Evolutionary conservation across 2,888 invertebrate species (phyloP), one percentile per base, ranked within the genome.

Genomic region (Drosophila diplacantha): DNA sequence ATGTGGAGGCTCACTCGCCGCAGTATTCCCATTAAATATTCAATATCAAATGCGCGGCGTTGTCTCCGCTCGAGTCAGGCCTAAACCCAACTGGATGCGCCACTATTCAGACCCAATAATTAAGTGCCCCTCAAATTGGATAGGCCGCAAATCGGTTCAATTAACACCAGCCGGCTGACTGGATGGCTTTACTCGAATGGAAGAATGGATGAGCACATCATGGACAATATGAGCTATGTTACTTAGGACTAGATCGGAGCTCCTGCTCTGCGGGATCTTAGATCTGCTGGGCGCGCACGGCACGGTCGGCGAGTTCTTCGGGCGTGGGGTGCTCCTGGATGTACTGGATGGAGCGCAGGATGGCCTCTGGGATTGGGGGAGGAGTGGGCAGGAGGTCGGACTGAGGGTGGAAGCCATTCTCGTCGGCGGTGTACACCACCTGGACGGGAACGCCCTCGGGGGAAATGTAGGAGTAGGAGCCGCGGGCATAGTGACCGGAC

Each of bases 401-500:
- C 41, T 78, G 58, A 0, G 87, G 87, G 31, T 77, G 88, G 68
- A 77, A 88, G 14, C 88, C 87, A 38, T 64, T 67, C 22, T 77
- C 83, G 66, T 87, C 87, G 35, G 87, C 87, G 9, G 69, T 69
- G 60, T 87, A 87, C 18, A 54, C 46, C 1, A 87, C 50, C 6
- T 69, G 47, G 6, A 87, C 66, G 34, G 73, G 57, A 37, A 76
- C 2, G 8, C 88, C 87, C 24, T 88, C 88, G 3, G 87, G 87
- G 11, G 87, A 82, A 12, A 56, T 55, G 34, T 81, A 81, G n/a
- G 62, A 39, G 43, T 57, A 83, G 0, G 63, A 38, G 29, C 86
- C 86, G 2, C 39, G 65, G 6, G 90, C 91, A 29, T 80, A 72
- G 74, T 90, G 90, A 78, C 90, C 90, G 69, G 92, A 86, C 14